Conservation (phyloP, 2,797 vertebrate genomes). For the Peromyscus melanophrys region DNA sequence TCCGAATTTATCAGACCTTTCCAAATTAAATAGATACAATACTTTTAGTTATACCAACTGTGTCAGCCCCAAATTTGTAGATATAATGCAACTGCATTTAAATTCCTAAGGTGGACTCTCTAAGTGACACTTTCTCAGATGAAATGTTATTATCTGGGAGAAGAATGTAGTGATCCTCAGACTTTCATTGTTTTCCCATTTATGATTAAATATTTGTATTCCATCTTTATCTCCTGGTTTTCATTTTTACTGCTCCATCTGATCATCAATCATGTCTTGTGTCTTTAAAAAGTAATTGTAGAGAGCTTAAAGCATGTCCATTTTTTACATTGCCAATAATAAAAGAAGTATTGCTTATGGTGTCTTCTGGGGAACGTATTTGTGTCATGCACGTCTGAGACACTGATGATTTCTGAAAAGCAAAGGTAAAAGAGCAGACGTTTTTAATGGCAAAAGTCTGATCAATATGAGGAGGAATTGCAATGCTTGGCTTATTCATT, state of each 20-base stretch:
- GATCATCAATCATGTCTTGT: conserved; percentile 81
- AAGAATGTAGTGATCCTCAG: conserved; percentile 61
- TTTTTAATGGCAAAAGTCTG: conserved; percentile 75
- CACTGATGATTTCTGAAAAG: conserved; percentile 67
- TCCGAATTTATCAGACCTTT: conserved; percentile 61
- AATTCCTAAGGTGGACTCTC: background rate
- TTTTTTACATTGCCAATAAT: conserved; percentile 65
- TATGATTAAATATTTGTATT: conserved; percentile 82
- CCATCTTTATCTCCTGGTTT: conserved; percentile 75
- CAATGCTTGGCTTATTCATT: conserved; percentile 77
- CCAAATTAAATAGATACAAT: conserved; percentile 72
- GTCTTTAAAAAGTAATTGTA: conserved; percentile 75
- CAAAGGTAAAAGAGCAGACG: conserved; percentile 75
- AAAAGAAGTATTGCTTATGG: conserved; percentile 22
- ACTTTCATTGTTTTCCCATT: conserved; percentile 77
- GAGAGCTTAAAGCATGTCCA: conserved; percentile 65
- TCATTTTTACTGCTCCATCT: conserved; percentile 74
- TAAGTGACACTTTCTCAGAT: conserved; percentile 69
- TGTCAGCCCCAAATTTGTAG: conserved; percentile 48
- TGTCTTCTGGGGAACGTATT: conserved; percentile 50
- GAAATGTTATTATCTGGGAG: conserved; percentile 74
- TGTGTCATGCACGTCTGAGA: conserved; percentile 39
- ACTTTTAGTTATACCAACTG: background rate
- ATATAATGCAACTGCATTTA: conserved; percentile 73
- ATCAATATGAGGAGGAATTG: conserved; percentile 67